These are phyloP conservation scores for Gadopsis marmoratus DNA, from an alignment of 2,797 vertebrate species.

Conservation along the genomic window DNA sequence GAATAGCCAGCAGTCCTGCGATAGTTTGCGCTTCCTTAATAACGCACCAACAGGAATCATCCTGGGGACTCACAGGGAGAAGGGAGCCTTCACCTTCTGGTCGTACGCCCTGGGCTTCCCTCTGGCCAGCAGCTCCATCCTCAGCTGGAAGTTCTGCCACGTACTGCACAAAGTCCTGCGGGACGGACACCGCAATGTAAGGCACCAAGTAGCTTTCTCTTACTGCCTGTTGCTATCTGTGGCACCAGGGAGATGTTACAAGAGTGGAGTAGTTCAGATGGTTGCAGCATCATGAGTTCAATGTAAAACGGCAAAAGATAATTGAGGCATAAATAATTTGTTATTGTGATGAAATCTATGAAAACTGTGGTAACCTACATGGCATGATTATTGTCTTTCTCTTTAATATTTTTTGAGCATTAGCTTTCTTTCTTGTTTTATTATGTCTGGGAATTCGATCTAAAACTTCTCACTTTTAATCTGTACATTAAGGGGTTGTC, in stretches of 20 bases:
- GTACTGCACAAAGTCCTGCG: conserved; percentile 97
- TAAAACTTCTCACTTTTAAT: not conserved
- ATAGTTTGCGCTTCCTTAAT: conserved; percentile 81
- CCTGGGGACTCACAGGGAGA: conserved; percentile 95
- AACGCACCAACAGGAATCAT: conserved; percentile 89
- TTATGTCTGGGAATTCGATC: not conserved
- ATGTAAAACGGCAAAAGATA: not conserved
- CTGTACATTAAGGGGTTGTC: not conserved
- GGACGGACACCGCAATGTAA: conserved; percentile 95
- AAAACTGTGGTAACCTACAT: not conserved
- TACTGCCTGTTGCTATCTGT: not conserved
- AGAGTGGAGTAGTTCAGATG: not conserved
- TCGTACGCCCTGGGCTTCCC: conserved; percentile 95
- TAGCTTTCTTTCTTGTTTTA: not conserved
- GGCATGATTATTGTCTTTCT: not conserved
- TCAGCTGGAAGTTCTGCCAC: conserved; percentile 99
- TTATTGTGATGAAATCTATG: not conserved
- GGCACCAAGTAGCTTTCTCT: conserved; percentile 38
- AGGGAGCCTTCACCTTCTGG: conserved; percentile 98
- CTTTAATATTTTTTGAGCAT: not conserved
- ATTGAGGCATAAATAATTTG: not conserved
- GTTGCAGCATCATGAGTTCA: not conserved
- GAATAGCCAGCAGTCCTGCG: not conserved
- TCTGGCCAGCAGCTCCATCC: conserved; percentile 91
- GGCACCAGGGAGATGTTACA: not conserved